Evolutionary conservation across 2,113 vertebrate genomes (phyloP).

Genomic region (Tinamus guttatus): DNA sequence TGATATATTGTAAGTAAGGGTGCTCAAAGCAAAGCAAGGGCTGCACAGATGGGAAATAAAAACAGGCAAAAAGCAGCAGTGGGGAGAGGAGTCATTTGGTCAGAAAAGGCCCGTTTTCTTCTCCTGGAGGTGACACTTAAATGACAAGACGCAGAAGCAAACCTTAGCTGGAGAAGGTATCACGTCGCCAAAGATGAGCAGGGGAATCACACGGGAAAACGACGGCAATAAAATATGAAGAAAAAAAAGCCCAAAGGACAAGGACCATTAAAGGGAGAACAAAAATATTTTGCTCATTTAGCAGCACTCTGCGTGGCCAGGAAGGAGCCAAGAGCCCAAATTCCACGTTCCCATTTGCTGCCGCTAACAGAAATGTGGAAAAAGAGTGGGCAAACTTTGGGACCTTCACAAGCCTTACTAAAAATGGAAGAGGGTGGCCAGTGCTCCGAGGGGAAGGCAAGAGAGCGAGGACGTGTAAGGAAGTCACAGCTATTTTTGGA

Average conservation of each 20-base stretch:
- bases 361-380: background rate
- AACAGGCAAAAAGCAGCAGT: background rate
- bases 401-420: background rate
- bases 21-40: background rate
- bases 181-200: background rate
- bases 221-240: background rate
- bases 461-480: background rate
- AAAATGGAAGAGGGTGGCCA: background rate
- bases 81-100: background rate
- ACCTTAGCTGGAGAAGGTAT: background rate
- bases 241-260: background rate
- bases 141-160: background rate
- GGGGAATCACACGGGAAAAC: background rate
- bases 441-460: background rate
- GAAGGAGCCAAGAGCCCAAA: background rate
- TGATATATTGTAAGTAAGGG: fast-evolving
- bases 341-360: background rate
- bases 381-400: background rate
- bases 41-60: background rate
- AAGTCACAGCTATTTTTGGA: background rate
- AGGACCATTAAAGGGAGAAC: background rate
- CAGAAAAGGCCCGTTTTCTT: background rate
- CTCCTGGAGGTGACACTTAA: background rate
- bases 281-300: background rate
- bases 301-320: fast-evolving